Evolutionary conservation across 2,113 vertebrate species (phyloP).

Genomic region (Ciconia stormi): DNA sequence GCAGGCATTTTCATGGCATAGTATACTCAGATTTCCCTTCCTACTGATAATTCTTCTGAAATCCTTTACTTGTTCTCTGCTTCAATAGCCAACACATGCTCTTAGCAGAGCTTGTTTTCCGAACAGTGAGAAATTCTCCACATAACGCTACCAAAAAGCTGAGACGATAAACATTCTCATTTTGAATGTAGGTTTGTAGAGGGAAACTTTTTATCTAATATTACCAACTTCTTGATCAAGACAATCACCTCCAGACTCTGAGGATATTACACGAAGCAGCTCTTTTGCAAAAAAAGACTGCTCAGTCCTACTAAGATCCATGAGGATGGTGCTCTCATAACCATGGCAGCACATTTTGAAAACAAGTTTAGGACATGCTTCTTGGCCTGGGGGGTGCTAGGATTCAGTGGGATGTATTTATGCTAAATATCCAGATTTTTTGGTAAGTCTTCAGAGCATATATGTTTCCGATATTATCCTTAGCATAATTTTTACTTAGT

Average conservation of each 20-base stretch:
- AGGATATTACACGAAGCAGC: background rate
- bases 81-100: background rate
- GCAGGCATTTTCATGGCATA: background rate
- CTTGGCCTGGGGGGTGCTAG: background rate
- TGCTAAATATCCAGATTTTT: background rate
- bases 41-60: background rate
- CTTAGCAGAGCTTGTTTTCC: background rate
- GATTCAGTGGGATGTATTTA: background rate
- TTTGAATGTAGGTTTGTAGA: background rate
- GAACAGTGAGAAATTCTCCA: background rate
- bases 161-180: background rate
- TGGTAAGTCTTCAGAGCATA: background rate
- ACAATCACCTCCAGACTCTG: background rate
- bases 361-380: background rate
- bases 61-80: background rate
- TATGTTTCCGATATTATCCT: background rate
- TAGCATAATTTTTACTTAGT: background rate
- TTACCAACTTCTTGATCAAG: background rate
- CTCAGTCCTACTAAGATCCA: background rate
- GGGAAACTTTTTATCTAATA: background rate
- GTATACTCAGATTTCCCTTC: background rate
- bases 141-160: background rate
- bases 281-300: background rate
- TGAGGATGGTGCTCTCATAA: background rate
- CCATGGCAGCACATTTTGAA: background rate